A percentile compares a stretch with the other conserved stretches of the same genome.
These are phyloP conservation scores for Coreoperca whiteheadi DNA, from an alignment of 2,113 vertebrate species.

Conservation along the genomic window DNA sequence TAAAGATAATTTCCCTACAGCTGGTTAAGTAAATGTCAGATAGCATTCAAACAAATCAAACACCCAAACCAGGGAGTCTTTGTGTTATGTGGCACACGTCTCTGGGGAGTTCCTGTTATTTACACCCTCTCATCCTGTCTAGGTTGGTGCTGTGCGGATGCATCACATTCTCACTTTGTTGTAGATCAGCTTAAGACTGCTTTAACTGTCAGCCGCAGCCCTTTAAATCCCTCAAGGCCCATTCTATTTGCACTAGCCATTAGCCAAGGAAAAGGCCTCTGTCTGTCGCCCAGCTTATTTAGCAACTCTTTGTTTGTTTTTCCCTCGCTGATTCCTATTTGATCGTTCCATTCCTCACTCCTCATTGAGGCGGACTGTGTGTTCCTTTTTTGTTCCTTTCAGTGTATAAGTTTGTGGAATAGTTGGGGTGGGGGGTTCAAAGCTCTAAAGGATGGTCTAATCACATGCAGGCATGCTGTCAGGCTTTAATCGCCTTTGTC, in stretches of 20 bases:
- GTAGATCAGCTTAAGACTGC: slow-evolving; percentile 70
- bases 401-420: slow-evolving; percentile 42
- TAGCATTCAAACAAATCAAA: slow-evolving; percentile 70
- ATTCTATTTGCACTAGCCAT: slow-evolving; percentile 77
- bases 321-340: slow-evolving; percentile 64
- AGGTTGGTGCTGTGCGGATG: slow-evolving; percentile 62
- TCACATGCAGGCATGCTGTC: slow-evolving; percentile 69
- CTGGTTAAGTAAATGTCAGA: slow-evolving; percentile 72
- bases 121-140: slow-evolving; percentile 71
- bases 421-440: slow-evolving; percentile 49
- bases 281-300: slow-evolving; percentile 67
- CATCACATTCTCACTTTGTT: slow-evolving; percentile 77
- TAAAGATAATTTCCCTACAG: slow-evolving; percentile 65
- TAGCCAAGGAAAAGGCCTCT: slow-evolving; percentile 70
- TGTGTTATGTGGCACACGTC: slow-evolving; percentile 71
- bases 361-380: slow-evolving; percentile 42
- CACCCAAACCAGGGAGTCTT: slow-evolving; percentile 62
- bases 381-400: slow-evolving; percentile 39
- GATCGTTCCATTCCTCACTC: slow-evolving; percentile 53
- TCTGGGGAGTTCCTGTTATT: slow-evolving; percentile 75
- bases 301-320: slow-evolving; percentile 73
- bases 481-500: slow-evolving; percentile 76
- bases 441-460: slow-evolving; percentile 60
- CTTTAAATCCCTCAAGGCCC: slow-evolving; percentile 73
- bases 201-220: slow-evolving; percentile 75